Evolutionary conservation across 2,113 vertebrate species (phyloP).

Genomic region (Struthio camelus): DNA sequence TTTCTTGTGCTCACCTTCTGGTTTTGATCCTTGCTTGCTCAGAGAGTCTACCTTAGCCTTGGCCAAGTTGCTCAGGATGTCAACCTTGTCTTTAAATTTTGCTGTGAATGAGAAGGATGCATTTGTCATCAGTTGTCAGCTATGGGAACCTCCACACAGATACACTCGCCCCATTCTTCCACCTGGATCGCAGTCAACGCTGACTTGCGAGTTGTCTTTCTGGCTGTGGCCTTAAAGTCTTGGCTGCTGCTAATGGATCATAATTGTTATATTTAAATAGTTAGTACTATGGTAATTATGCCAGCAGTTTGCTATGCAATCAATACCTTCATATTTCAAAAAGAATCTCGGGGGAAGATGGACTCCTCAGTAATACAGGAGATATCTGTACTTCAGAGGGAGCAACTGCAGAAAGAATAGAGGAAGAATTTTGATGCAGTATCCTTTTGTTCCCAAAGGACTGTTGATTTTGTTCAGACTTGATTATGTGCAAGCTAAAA

Average conservation of each 20-base stretch:
- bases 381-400: not conserved
- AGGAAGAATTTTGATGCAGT: not conserved
- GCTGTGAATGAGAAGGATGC: conserved; percentile 75
- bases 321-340: not conserved
- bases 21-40: conserved; percentile 71
- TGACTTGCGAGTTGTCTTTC: not conserved
- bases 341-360: not conserved
- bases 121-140: not conserved
- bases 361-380: not conserved
- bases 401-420: not conserved
- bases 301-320: not conserved
- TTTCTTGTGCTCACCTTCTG: conserved; percentile 78
- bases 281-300: not conserved
- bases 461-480: not conserved
- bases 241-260: not conserved
- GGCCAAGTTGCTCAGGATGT: conserved; percentile 80
- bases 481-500: not conserved
- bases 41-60: conserved; percentile 70
- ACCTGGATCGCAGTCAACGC: not conserved
- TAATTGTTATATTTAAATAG: not conserved
- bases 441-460: not conserved
- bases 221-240: not conserved
- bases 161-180: not conserved
- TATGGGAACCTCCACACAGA: rapidly evolving
- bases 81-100: conserved; percentile 87